Conservation (phyloP, 2,113 vertebrate genomes). For the Amblyopsis rosae region DNA sequence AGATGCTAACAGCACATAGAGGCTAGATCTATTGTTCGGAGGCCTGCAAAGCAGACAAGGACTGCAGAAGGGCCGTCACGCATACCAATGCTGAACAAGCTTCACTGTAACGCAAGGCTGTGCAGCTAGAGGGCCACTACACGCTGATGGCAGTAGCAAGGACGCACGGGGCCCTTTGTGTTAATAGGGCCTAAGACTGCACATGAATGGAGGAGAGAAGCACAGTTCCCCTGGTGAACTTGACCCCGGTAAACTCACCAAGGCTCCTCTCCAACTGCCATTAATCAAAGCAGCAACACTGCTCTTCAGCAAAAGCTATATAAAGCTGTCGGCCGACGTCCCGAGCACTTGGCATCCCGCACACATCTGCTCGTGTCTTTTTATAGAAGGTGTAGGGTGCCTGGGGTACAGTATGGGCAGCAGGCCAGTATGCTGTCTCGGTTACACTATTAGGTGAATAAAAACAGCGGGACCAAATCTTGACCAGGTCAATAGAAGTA, state of each 20-base stretch:
- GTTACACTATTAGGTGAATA: no score
- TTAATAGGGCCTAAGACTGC: background rate
- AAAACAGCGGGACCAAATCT: background rate
- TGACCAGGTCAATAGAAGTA: no score
- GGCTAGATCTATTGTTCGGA: background rate
- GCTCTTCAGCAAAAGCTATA: slow-evolving; percentile 57
- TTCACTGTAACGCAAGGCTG: slow-evolving; percentile 21
- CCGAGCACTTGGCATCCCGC: slow-evolving; percentile 38
- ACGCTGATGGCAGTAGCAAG: slow-evolving; percentile 14
- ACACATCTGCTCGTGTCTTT: slow-evolving; percentile 68
- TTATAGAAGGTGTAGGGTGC: slow-evolving; percentile 48
- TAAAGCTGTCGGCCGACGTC: slow-evolving; percentile 49
- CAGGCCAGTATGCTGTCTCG: slow-evolving; percentile 17
- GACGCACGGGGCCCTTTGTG: background rate
- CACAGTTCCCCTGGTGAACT: slow-evolving; percentile 1
- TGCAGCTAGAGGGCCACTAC: slow-evolving; percentile 26
- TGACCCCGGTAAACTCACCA: slow-evolving; percentile 9
- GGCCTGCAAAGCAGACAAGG: slow-evolving; percentile 16
- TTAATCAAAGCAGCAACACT: slow-evolving; percentile 53
- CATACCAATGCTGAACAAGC: slow-evolving; percentile 28
- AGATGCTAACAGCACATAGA: background rate
- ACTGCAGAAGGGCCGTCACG: slow-evolving; percentile 13
- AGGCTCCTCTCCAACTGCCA: slow-evolving; percentile 17
- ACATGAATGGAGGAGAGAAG: background rate
- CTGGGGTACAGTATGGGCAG: slow-evolving; percentile 3